A percentile compares a stretch with the other conserved stretches of the same genome.
Conservation (phyloP, 1,140 invertebrate genomes). For the Rhysida immarginata region DNA sequence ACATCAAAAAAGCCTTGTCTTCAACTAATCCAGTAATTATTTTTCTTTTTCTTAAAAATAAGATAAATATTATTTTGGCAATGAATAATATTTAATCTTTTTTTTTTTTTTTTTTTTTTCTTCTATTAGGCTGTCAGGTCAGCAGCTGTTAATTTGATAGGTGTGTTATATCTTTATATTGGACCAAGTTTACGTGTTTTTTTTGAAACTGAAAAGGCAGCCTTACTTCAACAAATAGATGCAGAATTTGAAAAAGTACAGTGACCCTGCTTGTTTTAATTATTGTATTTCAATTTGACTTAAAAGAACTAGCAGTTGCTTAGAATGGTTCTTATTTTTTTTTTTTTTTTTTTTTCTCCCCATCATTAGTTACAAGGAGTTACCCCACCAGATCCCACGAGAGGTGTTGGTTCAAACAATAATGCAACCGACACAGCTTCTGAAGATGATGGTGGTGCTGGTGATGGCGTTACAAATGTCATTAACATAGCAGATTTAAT, state of each 20-base stretch:
- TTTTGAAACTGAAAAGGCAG: constrained; percentile 75
- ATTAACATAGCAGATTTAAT: constrained; percentile 48
- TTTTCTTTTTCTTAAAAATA: no score
- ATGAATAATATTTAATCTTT: no score
- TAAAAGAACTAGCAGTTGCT: no score
- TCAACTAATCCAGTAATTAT: constrained; percentile 55
- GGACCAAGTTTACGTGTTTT: constrained; percentile 53
- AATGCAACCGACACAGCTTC: constrained; percentile 17
- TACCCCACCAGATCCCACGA: constrained; percentile 48
- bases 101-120: neutral
- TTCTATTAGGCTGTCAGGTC: constrained; percentile 44
- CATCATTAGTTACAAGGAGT: constrained; percentile 33
- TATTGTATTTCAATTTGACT: no score
- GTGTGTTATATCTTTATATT: constrained; percentile 63
- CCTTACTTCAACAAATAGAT: constrained; percentile 68
- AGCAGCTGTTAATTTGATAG: constrained; percentile 48
- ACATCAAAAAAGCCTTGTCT: constrained; percentile 62
- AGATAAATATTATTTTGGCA: no score
- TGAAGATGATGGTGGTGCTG: constrained; percentile 33
- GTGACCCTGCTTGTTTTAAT: no score
- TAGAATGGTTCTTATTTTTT: no score
- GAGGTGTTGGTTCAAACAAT: constrained; percentile 33
- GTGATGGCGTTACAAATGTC: constrained; percentile 34
- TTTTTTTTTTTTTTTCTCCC: no score
- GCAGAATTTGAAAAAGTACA: constrained; percentile 70